A percentile compares a stretch with the other conserved stretches of the same genome.
phyloP scores from a whole-genome alignment of 2,113 vertebrate genomes.

The Amblyopsis rosae region DNA sequence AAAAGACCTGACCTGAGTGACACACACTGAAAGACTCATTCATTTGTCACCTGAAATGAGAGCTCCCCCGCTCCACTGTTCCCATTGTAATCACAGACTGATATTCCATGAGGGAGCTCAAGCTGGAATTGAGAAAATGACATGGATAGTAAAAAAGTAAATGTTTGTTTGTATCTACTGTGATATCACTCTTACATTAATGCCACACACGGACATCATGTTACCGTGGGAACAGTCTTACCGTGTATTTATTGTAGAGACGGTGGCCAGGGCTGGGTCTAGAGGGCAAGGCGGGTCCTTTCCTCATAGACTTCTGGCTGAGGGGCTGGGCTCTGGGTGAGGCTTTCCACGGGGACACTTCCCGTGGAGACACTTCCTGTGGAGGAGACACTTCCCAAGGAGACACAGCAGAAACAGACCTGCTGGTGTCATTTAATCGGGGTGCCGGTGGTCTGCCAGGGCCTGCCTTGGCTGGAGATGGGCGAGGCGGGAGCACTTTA shows the following conservation, averaged over 20 bases:
- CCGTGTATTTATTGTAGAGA: slow-evolving; percentile 93
- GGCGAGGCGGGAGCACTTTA: slow-evolving; percentile 79
- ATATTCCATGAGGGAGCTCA: slow-evolving; percentile 81
- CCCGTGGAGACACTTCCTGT: slow-evolving; percentile 27
- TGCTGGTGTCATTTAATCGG: slow-evolving; percentile 51
- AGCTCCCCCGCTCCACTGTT: slow-evolving; percentile 71
- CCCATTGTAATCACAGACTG: slow-evolving; percentile 76
- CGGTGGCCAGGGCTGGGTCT: slow-evolving; percentile 91
- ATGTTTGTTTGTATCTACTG: not conserved
- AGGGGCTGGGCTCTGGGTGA: slow-evolving; percentile 45
- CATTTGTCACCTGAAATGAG: slow-evolving; percentile 82
- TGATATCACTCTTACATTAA: too few species aligned
- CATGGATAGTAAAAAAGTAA: not conserved
- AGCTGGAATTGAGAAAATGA: slow-evolving; percentile 71
- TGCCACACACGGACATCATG: not conserved
- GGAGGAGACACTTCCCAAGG: too few species aligned
- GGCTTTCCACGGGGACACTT: slow-evolving; percentile 31
- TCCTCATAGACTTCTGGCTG: slow-evolving; percentile 76
- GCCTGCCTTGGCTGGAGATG: slow-evolving; percentile 77
- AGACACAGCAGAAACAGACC: slow-evolving; percentile 42
- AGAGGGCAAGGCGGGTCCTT: slow-evolving; percentile 85
- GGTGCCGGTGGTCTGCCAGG: slow-evolving; percentile 88
- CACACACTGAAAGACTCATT: not conserved
- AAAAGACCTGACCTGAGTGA: not conserved
- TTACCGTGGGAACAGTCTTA: slow-evolving; percentile 61